Evolutionary conservation across 37 sponge, comb jelly and placozoan species (phyloP), one percentile per base, ranked within the genome.

Genomic region (Tethya wilhelma): DNA sequence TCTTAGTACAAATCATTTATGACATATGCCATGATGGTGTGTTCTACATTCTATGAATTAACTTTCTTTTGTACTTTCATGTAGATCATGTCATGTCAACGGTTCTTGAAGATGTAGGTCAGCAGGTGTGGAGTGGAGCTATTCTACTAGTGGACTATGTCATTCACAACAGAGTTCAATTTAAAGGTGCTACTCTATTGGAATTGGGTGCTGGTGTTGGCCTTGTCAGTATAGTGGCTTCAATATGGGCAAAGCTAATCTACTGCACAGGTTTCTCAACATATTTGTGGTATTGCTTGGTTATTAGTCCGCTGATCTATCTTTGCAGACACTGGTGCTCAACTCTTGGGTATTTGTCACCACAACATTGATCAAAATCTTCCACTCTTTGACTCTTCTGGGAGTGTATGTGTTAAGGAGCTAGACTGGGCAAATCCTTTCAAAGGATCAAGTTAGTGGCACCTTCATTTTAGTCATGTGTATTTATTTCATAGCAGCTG

Each of bases 181-280:
- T 86, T 4, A 4, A 43, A 28, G 86, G 32, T 1, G 23, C 34
- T 20, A 56, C 56, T 30, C 67, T 86, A 0, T 44, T 86, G 38
- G 86, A 86, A 74, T 46, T 86, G 44, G 86, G 86, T n/a, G 79
- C 77, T 64, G 86, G 86, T 5, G 44, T 43, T 29, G 86, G 86
- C 39, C 65, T 86, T 31, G 70, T 49, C 36, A 79, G 79, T 26
- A 26, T 79, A 5, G 86, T 79, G 14, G 79, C 86, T 33, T 49
- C 74, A 9, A 31, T n/a, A 11, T 14, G 23, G 9, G 79, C 73
- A 14, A 62, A 60, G 8, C 45, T 62, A 11, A 46, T 79, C 29
- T 63, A 79, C 38, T 79, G 86, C 63, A 86, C 86, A 64, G 86
- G 86, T 86, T 9, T 36, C n/a, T n/a, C n/a, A n/a, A n/a, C n/a